Conservation (phyloP, 92 coral and sea anemone species). For the Siderastrea siderea region DNA sequence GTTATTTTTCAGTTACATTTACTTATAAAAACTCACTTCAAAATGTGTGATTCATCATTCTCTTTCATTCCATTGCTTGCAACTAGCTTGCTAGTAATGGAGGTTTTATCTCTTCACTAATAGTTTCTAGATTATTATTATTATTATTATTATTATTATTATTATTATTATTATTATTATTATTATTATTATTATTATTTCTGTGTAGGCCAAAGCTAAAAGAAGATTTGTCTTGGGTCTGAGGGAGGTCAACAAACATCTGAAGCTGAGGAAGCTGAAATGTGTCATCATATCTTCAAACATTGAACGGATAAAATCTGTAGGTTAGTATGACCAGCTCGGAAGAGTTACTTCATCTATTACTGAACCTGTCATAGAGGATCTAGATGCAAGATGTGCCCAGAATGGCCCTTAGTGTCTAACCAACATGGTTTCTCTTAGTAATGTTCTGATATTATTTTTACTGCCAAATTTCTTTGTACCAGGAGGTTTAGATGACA, state of each 20-base stretch:
- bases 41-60: neutral
- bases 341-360: too few relatives aligned
- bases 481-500: constrained; percentile 93
- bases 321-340: constrained; percentile 63
- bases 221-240: constrained; percentile 91
- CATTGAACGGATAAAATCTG: constrained; percentile 90
- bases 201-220: constrained; percentile 85
- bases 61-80: neutral
- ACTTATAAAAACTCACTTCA: neutral
- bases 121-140: neutral
- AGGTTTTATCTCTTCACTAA: too few relatives aligned
- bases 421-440: neutral
- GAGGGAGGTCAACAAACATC: constrained; percentile 91
- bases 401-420: too few relatives aligned
- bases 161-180: neutral
- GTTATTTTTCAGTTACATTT: constrained; percentile 32
- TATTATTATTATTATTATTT: too few relatives aligned
- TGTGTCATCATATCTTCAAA: constrained; percentile 94
- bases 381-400: neutral
- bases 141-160: too few relatives aligned
- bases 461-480: neutral
- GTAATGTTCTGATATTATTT: neutral
- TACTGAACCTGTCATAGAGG: too few relatives aligned
- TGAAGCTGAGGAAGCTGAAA: constrained; percentile 87
- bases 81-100: too few relatives aligned